These are phyloP conservation scores for Coracias cyanogaster DNA, from an alignment of 2,797 vertebrate genomes.

Conservation along the genomic window DNA sequence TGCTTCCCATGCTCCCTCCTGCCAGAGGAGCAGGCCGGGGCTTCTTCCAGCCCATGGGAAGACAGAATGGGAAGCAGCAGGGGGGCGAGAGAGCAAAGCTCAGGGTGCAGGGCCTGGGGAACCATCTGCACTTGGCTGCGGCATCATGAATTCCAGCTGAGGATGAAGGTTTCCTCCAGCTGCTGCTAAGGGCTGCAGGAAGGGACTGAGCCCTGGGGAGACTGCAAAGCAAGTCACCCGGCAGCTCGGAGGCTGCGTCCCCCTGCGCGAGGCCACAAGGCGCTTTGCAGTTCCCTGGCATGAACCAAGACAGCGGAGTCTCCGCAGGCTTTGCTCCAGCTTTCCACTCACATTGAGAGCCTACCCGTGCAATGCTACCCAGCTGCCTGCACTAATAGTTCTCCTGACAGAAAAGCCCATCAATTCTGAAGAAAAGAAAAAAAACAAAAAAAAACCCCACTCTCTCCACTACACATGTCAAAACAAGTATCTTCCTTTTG, in stretches of 20 bases:
- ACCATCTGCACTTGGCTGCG: neutral
- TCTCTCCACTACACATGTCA: neutral
- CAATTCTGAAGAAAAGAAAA: neutral
- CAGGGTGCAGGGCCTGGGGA: neutral
- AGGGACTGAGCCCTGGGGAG: neutral
- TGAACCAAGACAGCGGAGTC: neutral
- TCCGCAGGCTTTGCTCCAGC: rapidly evolving
- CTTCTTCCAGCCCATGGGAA: neutral
- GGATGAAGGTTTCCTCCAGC: neutral
- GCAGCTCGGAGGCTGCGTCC: neutral
- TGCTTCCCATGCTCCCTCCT: neutral
- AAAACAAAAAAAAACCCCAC: too few species aligned
- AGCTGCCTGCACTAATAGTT: neutral
- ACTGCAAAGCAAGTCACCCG: neutral
- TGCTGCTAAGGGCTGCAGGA: neutral
- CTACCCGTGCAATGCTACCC: neutral
- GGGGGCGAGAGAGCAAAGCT: neutral
- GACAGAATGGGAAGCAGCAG: neutral
- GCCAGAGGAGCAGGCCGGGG: neutral
- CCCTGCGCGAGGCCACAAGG: rapidly evolving
- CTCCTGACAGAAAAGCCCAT: neutral
- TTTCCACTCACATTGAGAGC: neutral
- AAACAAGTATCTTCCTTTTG: neutral
- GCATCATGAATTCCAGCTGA: neutral
- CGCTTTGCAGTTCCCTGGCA: neutral